Conservation (phyloP, 2,113 vertebrate genomes). For the Tyrannus savana region DNA sequence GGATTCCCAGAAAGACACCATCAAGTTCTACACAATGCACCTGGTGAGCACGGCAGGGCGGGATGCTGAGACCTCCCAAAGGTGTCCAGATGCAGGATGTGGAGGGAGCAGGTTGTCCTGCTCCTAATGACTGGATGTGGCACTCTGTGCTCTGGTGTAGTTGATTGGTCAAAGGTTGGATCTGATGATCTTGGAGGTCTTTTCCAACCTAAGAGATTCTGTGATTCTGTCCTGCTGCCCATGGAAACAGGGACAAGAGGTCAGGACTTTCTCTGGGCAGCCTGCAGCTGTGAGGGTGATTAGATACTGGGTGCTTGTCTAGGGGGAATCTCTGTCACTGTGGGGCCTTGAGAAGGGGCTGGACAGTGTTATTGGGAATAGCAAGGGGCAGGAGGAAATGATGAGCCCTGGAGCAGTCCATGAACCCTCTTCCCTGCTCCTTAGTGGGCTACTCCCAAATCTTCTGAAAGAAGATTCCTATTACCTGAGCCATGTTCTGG, state of each 20-base stretch:
- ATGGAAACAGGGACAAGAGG: background rate
- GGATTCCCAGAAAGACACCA: slow-evolving; percentile 91
- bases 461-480: background rate
- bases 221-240: background rate
- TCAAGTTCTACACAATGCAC: slow-evolving; percentile 96
- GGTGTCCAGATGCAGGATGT: background rate
- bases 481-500: rapidly evolving
- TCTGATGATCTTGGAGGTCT: background rate
- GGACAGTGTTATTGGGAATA: background rate
- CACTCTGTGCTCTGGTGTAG: background rate
- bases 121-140: background rate
- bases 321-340: background rate
- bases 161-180: background rate
- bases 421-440: background rate
- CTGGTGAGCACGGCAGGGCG: slow-evolving; percentile 72
- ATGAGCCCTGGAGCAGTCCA: background rate
- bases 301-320: background rate
- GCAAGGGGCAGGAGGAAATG: background rate
- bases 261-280: background rate
- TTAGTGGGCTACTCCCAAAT: background rate
- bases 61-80: background rate
- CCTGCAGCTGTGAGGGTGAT: background rate
- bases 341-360: background rate
- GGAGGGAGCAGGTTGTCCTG: background rate
- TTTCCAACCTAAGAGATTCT: background rate